Conservation (phyloP, 2,797 vertebrate genomes). For the Rhynchonycteris naso region DNA sequence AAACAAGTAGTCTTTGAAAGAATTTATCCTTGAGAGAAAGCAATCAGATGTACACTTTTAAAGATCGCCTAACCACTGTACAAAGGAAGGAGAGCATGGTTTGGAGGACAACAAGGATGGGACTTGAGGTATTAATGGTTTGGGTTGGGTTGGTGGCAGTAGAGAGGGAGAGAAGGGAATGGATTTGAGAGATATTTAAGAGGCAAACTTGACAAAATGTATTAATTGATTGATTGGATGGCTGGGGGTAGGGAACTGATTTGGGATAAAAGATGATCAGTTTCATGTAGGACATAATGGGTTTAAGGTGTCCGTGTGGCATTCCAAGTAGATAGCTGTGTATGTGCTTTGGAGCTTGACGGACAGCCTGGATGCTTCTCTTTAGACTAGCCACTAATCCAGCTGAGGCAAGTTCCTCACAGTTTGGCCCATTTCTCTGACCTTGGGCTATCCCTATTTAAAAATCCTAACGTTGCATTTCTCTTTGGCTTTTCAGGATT, state of each 20-base stretch:
- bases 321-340: neutral
- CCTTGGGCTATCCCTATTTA: neutral
- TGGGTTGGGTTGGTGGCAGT: neutral
- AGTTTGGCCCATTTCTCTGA: neutral
- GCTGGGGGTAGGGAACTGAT: neutral
- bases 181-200: neutral
- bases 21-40: neutral
- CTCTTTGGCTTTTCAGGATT: constrained; percentile 87
- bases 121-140: neutral
- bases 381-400: neutral
- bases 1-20: neutral
- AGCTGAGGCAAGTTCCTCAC: neutral
- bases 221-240: neutral
- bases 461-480: constrained; percentile 42
- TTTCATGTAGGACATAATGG: neutral
- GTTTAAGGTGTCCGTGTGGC: neutral
- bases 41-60: neutral
- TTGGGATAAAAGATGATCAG: neutral
- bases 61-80: neutral
- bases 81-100: neutral
- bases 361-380: neutral
- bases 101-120: neutral
- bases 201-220: neutral
- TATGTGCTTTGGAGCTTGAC: neutral
- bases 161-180: neutral